Percentiles rank a stretch among this genome's conserved stretches.
These are phyloP conservation scores for Struthidea cinerea DNA, from an alignment of 2,113 vertebrate genomes.

Conservation along the genomic window DNA sequence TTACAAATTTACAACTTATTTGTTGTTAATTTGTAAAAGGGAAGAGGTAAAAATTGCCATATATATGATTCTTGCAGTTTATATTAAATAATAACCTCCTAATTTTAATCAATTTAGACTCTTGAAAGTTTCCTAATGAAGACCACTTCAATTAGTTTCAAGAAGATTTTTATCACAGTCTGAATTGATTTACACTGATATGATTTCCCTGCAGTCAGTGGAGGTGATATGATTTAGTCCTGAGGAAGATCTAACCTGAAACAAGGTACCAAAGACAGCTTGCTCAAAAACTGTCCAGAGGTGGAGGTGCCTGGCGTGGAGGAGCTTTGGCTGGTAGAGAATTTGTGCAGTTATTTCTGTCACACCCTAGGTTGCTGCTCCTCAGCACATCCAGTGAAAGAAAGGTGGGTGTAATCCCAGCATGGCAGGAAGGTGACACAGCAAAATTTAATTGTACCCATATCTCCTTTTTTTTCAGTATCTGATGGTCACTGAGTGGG, in stretches of 20 bases:
- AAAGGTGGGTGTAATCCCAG: background rate
- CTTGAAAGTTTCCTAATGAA: conserved; percentile 23
- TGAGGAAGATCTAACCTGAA: background rate
- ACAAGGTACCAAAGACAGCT: background rate
- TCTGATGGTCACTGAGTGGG: background rate
- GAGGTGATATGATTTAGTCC: background rate
- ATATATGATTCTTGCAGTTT: background rate
- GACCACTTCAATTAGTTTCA: background rate
- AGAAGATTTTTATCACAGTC: conserved; percentile 8
- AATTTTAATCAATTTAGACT: conserved; percentile 6
- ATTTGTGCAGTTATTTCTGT: background rate
- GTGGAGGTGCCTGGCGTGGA: background rate
- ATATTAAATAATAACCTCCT: background rate
- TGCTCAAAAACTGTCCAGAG: background rate
- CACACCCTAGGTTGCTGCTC: background rate
- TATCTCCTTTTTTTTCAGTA: background rate
- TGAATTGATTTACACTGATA: background rate
- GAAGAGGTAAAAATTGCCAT: background rate
- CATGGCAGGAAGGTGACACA: background rate
- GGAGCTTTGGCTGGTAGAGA: background rate
- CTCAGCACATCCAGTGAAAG: background rate
- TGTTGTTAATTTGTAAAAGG: background rate
- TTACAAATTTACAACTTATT: background rate
- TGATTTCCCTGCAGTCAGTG: background rate
- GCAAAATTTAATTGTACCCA: background rate